These are phyloP conservation scores for Parochlus steinenii DNA, from an alignment of 2,888 invertebrate genomes.

Conservation along the genomic window DNA sequence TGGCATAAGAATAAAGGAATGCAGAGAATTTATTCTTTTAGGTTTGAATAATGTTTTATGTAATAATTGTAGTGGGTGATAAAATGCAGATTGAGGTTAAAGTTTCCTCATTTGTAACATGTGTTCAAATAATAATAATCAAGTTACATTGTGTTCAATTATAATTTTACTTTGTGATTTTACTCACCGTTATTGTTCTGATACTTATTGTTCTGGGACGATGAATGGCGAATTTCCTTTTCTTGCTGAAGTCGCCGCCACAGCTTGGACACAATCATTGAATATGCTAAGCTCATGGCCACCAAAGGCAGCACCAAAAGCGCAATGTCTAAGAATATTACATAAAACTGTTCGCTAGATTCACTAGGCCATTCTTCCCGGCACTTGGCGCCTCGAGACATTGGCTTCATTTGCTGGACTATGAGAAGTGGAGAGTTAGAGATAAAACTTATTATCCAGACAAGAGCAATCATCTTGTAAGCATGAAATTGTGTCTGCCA, in stretches of 20 bases:
- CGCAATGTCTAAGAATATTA: constrained; percentile 42
- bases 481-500: constrained; percentile 64
- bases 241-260: constrained; percentile 27
- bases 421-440: constrained; percentile 48
- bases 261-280: constrained; percentile 32
- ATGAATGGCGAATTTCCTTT: too few species aligned
- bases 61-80: too few species aligned
- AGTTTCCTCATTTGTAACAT: too few species aligned
- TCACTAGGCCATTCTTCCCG: constrained; percentile 41
- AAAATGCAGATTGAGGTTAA: too few species aligned
- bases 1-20: too few species aligned
- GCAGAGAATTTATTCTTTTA: too few species aligned
- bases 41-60: too few species aligned
- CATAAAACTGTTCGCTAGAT: constrained; percentile 43
- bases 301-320: constrained; percentile 49
- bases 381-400: constrained; percentile 36
- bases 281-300: constrained; percentile 44
- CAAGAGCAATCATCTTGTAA: constrained; percentile 46
- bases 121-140: too few species aligned
- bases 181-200: too few species aligned
- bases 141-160: too few species aligned
- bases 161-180: too few species aligned
- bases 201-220: too few species aligned
- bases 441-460: constrained; percentile 46
- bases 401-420: constrained; percentile 39